Evolutionary conservation across 2,797 vertebrate genomes (phyloP), one percentile per base, ranked within the genome.

Genomic region (Naso thynnoides): DNA sequence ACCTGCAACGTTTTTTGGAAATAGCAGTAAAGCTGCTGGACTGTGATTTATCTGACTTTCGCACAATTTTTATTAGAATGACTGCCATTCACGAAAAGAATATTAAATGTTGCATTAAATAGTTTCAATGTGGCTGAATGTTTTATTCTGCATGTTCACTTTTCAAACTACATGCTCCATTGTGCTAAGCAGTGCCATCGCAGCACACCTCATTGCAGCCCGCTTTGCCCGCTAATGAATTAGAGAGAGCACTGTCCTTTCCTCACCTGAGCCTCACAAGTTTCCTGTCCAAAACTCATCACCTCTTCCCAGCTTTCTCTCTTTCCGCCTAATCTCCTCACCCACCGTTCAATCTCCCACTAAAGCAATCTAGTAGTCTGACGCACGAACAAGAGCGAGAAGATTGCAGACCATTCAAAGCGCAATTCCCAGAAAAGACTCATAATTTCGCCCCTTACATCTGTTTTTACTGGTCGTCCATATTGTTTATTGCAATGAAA

Each of bases 311-410:
- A 14, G 36, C 31, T 49, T 52, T 78, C 45, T 45, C 36, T 65
- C 74, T 68, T 59, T 24, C 70, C 64, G 53, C 52, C 65, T 79
- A 70, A 76, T 82, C 70, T 75, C 68, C 62, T 26, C 29, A 49
- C 44, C 63, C 60, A 26, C 67, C 64, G 31, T 68, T 85, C 77
- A 81, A 74, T 84, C 75, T 86, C 55, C 50, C 4, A 19, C 73
- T 59, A 47, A 86, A 79, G 78, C 84, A 89, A 88, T 90, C 82
- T 73, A 38, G 56, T 44, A 53, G 54, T 44, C 54, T 18, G 62
- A 81, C 21, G 41, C 33, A 0, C 33, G 60, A 70, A 86, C 64
- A 83, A 70, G 64, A 67, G 60, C 14, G 36, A 73, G 71, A 70
- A 81, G 79, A 91, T 78, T 88, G 77, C 72, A 23, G 44, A 36